Conservation (phyloP, 2,797 vertebrate genomes). For the Falco biarmicus region DNA sequence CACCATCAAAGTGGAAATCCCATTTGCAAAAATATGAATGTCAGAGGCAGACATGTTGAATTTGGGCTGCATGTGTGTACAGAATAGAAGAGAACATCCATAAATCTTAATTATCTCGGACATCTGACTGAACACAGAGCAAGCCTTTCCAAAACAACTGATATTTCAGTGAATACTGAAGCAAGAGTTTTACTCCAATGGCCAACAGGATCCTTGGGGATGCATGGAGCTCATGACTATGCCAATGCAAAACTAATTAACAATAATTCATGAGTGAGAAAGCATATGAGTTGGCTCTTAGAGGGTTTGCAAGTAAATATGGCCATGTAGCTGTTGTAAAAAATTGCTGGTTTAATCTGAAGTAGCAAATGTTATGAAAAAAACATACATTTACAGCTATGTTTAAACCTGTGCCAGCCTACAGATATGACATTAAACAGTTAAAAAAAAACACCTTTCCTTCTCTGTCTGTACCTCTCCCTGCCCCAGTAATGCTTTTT, state of each 20-base stretch:
- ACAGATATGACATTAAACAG: background rate
- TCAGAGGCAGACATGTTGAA: background rate
- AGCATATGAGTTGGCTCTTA: background rate
- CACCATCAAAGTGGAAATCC: background rate
- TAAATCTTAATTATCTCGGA: background rate
- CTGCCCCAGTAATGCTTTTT: background rate
- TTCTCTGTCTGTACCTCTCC: background rate
- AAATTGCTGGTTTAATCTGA: background rate
- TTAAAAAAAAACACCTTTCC: background rate
- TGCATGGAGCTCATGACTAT: background rate
- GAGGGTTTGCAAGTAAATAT: background rate
- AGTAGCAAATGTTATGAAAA: background rate
- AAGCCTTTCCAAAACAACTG: background rate
- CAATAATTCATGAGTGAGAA: background rate
- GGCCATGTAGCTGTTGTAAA: background rate
- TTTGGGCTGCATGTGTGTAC: background rate
- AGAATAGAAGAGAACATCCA: background rate
- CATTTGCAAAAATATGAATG: conserved; percentile 8
- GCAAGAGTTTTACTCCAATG: background rate
- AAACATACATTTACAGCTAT: background rate
- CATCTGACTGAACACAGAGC: background rate
- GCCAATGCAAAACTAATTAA: background rate
- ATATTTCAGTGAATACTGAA: background rate
- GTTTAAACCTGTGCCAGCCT: background rate
- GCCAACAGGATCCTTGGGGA: background rate